Evolutionary conservation across 2,113 vertebrate species (phyloP).

Genomic region (Brienomyrus brachyistius): DNA sequence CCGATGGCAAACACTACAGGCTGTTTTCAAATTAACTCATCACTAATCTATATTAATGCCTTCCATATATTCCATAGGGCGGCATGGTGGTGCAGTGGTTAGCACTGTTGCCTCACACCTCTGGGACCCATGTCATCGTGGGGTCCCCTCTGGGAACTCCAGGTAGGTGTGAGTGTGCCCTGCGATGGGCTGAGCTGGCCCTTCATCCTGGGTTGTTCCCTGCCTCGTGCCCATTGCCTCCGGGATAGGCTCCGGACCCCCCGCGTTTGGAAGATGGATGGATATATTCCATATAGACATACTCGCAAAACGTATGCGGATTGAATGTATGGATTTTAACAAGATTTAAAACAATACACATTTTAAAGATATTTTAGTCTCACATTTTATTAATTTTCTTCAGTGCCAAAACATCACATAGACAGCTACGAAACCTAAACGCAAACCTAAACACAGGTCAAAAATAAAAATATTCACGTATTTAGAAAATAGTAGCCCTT

Average conservation of each 20-base stretch:
- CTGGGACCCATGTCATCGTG: too few species aligned
- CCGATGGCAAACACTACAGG: background rate
- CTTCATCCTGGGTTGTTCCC: too few species aligned
- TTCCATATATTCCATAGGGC: background rate
- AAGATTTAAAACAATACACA: background rate
- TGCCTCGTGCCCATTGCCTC: too few species aligned
- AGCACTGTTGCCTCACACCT: too few species aligned
- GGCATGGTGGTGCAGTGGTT: too few species aligned
- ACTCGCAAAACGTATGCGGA: background rate
- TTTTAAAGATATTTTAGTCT: background rate
- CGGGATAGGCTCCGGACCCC: too few species aligned
- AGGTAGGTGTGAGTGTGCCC: too few species aligned
- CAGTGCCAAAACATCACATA: constrained; percentile 38
- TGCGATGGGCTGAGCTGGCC: too few species aligned
- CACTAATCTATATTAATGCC: background rate
- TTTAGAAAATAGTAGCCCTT: constrained; percentile 64
- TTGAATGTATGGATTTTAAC: background rate
- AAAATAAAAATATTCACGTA: constrained; percentile 10
- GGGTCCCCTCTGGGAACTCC: too few species aligned
- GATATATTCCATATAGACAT: background rate
- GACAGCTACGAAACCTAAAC: constrained; percentile 47
- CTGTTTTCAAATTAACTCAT: background rate
- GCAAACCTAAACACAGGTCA: constrained; percentile 27
- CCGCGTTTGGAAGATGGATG: too few species aligned
- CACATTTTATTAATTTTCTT: constrained; percentile 43